Evolutionary conservation across 2,888 invertebrate genomes (phyloP), one percentile per base, ranked within the genome.

Genomic region (Drosophila fulvimacula): DNA sequence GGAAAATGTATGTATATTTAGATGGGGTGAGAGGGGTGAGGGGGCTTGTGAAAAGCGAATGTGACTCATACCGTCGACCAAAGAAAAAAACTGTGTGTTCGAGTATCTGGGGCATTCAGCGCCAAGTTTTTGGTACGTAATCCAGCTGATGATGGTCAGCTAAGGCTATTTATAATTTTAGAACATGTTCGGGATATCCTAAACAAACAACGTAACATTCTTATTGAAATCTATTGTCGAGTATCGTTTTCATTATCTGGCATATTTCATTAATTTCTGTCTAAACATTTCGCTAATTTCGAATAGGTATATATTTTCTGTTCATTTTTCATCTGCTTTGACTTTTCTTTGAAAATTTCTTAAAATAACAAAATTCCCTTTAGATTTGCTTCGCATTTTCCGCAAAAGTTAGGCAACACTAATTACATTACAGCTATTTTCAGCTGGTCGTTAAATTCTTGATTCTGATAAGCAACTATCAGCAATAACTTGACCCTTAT

Each of bases 21-120:
- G 17, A 27, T 9, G 27, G 19, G 41, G 30, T 15, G n/a, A 10
- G 39, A 13, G 24, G 19, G 3, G 38, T 6, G 1, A 17, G 3
- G 15, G 27, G 6, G 13, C 6, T 17, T 17, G 13, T 34, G 36
- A 41, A 30, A 48, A 55, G 19, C 42, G 42, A 75, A 46, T 38
- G 36, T 75, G 75, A 76, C 68, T 76, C 75, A 76, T 76, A n/a
- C 52, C 39, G 34, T 61, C 55, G 44, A 11, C 36, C 39, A 41
- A n/a, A 46, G 24, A 48, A 32, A 58, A 34, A 62, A 62, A 65
- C 60, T 57, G 46, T 73, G 44, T 78, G 74, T 49, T 44, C 57
- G 44, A 67, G 73, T 76, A 76, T 76, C 79, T 76, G 70, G 70
- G 79, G 62, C 76, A 74, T 55, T 69, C 42, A 46, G 46, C 59